Conservation (phyloP, 1,140 invertebrate species). For the Halesus radiatus region DNA sequence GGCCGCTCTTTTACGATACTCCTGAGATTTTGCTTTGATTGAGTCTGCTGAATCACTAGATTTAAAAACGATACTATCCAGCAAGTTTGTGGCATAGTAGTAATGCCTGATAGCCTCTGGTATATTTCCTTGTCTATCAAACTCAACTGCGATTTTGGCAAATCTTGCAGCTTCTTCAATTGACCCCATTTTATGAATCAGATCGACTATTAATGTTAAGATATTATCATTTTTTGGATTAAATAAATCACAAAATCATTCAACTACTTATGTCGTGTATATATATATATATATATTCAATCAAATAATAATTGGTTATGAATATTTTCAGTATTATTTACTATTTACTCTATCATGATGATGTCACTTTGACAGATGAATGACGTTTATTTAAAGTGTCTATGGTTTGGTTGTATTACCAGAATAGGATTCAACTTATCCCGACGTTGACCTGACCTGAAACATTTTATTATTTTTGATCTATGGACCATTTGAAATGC, state of each 20-base stretch:
- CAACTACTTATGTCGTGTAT: neutral
- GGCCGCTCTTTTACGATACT: conserved; percentile 52
- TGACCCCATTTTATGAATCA: neutral
- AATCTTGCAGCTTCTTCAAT: conserved; percentile 52
- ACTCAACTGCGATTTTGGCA: conserved; percentile 51
- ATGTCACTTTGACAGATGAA: conserved; percentile 31
- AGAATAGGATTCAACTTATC: too few species aligned
- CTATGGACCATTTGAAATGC: neutral
- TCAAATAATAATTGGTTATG: neutral
- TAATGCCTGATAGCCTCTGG: conserved; percentile 50
- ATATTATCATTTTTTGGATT: neutral
- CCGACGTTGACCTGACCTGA: too few species aligned
- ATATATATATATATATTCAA: neutral
- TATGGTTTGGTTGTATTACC: conserved; percentile 1
- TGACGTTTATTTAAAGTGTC: conserved; percentile 1
- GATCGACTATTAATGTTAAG: neutral
- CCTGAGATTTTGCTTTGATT: conserved; percentile 44
- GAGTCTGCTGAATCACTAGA: conserved; percentile 30
- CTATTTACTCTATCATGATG: neutral
- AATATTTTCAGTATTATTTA: neutral
- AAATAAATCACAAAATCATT: neutral
- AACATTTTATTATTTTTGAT: neutral
- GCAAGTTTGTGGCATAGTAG: conserved; percentile 50
- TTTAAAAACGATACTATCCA: conserved; percentile 32
- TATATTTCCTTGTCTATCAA: conserved; percentile 44